Base-by-base conservation (phyloP, 1,140 invertebrate genomes). In the Periplaneta americana region DNA sequence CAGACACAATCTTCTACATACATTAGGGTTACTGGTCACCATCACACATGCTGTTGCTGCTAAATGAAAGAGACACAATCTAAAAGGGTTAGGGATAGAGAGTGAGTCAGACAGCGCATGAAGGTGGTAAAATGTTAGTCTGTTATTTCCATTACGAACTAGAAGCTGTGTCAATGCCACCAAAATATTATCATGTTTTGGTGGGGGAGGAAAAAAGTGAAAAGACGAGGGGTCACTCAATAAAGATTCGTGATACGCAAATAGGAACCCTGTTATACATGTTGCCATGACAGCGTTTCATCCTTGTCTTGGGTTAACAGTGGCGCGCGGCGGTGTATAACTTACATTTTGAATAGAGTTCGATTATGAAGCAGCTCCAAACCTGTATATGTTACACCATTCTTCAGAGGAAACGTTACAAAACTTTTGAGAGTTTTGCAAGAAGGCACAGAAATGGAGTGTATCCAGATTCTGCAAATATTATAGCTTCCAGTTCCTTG, bases 61-160 rank as follows among this genome's bases (percentile, higher is more conserved):
- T 28, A 66, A 66, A 33, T 28, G n/a, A 83, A 66, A 77, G 8
- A 81, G 75, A 57, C 18, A 36, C 36, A 75, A 33, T 76, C 8
- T 28, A 33, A 31, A 15, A 77, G 35, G 66, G 80, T n/a, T 36
- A 81, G 57, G 18, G 34, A 81, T 22, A 77, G 35, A 81, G 10
- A 83, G 34, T 36, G 17, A 82, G 9, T 34, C 76, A 28, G 28
- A 78, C 76, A 78, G 76, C 35, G 76, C 34, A 36, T 80, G 79
- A 80, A 79, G 75, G 74, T 80, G 79, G 77, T 76, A 83, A 81
- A 79, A 78, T 82, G 81, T 83, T 76, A 83, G 39, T 28, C 48
- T n/a, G 22, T n/a, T n/a, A 66, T 66, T n/a, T 66, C 48, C 48
- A 28, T 28, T 66, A 28, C 48, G 22, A 66, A n/a, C 22, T 66